Percentiles rank a stretch among this genome's conserved stretches.
Conservation (phyloP, 2,113 vertebrate genomes). For the Syrrhaptes paradoxus region DNA sequence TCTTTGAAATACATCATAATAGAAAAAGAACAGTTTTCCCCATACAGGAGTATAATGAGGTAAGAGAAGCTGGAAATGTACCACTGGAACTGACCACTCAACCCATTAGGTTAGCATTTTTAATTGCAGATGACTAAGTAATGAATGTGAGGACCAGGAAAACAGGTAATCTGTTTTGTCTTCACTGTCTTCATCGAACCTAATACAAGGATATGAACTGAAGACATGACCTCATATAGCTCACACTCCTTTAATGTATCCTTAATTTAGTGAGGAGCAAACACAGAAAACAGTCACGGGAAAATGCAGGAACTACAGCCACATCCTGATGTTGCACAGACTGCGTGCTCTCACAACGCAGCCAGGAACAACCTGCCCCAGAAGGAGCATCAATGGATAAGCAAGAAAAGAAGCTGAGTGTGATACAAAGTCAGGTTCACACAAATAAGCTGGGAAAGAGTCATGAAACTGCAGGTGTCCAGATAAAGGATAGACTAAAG, state of each 20-base stretch:
- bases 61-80: not conserved
- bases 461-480: not conserved
- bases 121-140: not conserved
- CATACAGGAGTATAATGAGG: not conserved
- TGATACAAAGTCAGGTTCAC: not conserved
- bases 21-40: not conserved
- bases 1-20: not conserved
- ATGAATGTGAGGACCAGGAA: not conserved
- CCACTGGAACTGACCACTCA: not conserved
- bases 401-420: not conserved
- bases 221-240: not conserved
- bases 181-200: not conserved
- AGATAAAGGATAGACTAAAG: constrained; percentile 28
- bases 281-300: not conserved
- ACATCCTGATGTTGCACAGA: not conserved
- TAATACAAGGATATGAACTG: not conserved
- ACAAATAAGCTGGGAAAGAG: not conserved
- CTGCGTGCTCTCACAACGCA: not conserved
- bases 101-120: not conserved
- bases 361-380: not conserved
- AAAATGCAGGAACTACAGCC: not conserved
- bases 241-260: not conserved
- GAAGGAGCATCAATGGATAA: not conserved
- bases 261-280: not conserved
- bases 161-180: not conserved